These are phyloP conservation scores for Chymomyza fuscimana DNA, from an alignment of 2,888 invertebrate species.

Conservation along the genomic window DNA sequence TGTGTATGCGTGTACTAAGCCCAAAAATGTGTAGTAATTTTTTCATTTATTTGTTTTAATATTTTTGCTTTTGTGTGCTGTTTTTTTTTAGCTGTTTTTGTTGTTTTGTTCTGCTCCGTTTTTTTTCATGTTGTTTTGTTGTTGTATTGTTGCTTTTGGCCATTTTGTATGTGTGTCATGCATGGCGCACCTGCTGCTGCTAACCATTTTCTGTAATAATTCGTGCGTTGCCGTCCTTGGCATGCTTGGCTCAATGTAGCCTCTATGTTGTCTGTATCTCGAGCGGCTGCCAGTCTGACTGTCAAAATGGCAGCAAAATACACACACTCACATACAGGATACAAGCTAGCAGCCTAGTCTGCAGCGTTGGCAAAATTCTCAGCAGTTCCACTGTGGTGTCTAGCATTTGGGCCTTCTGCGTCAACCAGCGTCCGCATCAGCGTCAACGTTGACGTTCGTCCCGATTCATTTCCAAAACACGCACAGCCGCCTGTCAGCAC, in stretches of 20 bases:
- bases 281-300: conserved; percentile 42
- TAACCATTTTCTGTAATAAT: conserved; percentile 58
- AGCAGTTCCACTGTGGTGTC: conserved; percentile 18
- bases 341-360: conserved; percentile 13
- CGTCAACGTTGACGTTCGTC: conserved; percentile 19
- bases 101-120: conserved; percentile 23
- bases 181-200: conserved; percentile 61
- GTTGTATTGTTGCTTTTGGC: conserved; percentile 26
- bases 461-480: conserved; percentile 43
- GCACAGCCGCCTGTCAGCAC: conserved; percentile 38
- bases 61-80: conserved; percentile 28
- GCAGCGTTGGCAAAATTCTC: conserved; percentile 48
- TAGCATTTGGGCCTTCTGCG: neutral
- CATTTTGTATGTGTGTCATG: conserved; percentile 62
- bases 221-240: conserved; percentile 57
- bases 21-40: conserved; percentile 11
- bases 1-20: neutral
- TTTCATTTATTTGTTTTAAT: conserved; percentile 42
- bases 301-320: conserved; percentile 50
- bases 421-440: neutral
- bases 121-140: conserved; percentile 22
- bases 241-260: conserved; percentile 19
- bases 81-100: conserved; percentile 8
- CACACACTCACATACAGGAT: conserved; percentile 1
- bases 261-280: conserved; percentile 31